Conservation (phyloP, 1,140 invertebrate genomes). For the Theocolax elegans region DNA sequence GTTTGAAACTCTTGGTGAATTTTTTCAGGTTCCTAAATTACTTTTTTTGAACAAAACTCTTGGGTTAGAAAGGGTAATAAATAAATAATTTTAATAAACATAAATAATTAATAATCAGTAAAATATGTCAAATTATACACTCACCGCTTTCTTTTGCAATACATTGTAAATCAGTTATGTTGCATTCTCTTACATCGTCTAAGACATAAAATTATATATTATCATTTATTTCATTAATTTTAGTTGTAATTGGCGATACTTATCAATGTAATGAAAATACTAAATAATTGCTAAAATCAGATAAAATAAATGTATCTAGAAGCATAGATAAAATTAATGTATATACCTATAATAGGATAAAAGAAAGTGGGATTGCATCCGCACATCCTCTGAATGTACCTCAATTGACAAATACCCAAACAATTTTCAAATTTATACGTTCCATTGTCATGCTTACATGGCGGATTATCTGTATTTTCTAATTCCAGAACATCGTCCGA, state of each 20-base stretch:
- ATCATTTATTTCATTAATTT: background rate
- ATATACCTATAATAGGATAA: background rate
- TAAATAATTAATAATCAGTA: no score
- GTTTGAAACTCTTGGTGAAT: no score
- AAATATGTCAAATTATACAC: background rate
- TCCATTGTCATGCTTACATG: conserved; percentile 1
- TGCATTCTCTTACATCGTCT: background rate
- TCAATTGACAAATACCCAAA: background rate
- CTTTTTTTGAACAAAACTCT: no score
- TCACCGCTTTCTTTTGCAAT: background rate
- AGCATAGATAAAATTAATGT: background rate
- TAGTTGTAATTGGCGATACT: no score
- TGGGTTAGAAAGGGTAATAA: background rate
- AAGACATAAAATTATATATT: background rate
- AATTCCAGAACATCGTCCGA: background rate
- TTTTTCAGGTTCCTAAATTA: no score
- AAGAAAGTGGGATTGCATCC: background rate
- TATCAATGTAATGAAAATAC: no score
- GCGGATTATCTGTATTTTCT: background rate
- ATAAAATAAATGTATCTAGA: no score
- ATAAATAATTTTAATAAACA: background rate
- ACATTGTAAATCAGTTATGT: background rate
- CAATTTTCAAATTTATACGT: conserved; percentile 1
- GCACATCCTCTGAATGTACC: background rate
- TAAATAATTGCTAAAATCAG: no score